Percentiles rank a stretch among this genome's conserved stretches.
phyloP scores from a whole-genome alignment of 2,888 invertebrate species.

The Palloptera scutellata region DNA sequence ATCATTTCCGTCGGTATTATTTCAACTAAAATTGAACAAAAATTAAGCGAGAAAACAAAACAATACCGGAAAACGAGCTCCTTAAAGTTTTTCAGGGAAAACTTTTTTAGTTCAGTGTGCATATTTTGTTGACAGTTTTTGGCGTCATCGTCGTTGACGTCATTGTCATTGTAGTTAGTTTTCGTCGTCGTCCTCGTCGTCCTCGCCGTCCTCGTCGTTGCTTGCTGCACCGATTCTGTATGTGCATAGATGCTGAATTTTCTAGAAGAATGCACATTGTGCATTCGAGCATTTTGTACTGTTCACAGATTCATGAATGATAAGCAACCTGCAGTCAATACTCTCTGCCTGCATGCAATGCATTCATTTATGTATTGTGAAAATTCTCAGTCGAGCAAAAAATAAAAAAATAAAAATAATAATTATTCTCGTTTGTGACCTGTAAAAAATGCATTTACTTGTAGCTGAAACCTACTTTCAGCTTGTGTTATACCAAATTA shows the following conservation, averaged over 20 bases:
- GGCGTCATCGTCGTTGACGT: slow-evolving; percentile 1
- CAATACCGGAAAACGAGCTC: background rate
- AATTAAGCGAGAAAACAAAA: background rate
- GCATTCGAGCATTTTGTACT: background rate
- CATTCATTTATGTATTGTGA: too few relatives aligned
- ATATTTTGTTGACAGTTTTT: background rate
- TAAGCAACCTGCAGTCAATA: too few relatives aligned
- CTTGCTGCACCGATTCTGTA: background rate
- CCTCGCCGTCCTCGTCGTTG: background rate
- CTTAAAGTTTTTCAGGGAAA: background rate
- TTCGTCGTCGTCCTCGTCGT: background rate
- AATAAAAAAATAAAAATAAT: too few relatives aligned
- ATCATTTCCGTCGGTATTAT: too few relatives aligned
- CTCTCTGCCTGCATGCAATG: too few relatives aligned
- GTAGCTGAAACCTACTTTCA: too few relatives aligned
- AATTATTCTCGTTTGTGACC: too few relatives aligned
- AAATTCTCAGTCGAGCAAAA: too few relatives aligned
- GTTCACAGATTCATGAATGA: background rate
- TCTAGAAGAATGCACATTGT: slow-evolving; percentile 6
- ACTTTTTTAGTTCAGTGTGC: background rate
- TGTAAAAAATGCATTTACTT: too few relatives aligned
- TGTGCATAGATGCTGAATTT: background rate
- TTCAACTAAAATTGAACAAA: background rate
- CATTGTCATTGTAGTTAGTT: slow-evolving; percentile 9
- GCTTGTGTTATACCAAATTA: too few relatives aligned